Base-by-base conservation (phyloP, 92 coral and sea anemone genomes). In the Siderastrea radians region DNA sequence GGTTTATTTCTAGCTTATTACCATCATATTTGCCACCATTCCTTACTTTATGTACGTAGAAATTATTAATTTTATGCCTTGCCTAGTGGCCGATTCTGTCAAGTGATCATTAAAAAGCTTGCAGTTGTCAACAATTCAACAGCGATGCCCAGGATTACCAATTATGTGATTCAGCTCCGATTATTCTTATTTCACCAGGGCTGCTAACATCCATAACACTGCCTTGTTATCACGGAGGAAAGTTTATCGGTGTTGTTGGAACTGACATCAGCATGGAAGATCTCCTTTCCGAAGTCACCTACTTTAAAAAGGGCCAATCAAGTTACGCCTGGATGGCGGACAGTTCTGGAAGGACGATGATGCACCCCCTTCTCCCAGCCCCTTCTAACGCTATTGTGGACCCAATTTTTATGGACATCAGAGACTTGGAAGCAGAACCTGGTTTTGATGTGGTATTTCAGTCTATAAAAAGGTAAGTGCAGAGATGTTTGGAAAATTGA, bases 181-280 rank as follows among this genome's bases (percentile, higher is more conserved):
- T 6, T 14, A 43, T 46, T 60, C 7, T 63, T 72, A 9, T 57
- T 63, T 44, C 68, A 43, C 13, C 69, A 93, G 96, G 96, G 19
- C 74, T 93, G 48, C 16, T 93, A 54, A 91, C 92, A 17, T 86
- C 92, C 70, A 91, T 93, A 2, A 83, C 92, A 5, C 75, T 91
- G 61, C 94, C 94, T 6, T 93, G 96, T 82, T 87, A 81, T 64
- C 72, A 87, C 80, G 44, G 48, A 67, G 82, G 75, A 12, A 83
- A 90, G 51, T 87, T 93, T 45, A 91, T 93, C n/a, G 96, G 96
- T 44, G 96, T 93, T 6, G 94, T 84, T 58, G 94, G 92, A 8
- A 80, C 91, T 3, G 96, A 93, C 49, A 84, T 92, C 11, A 82
- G 87, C 47, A 88, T 92, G 94, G 91, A 83, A 5, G 94, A 88